Evolutionary conservation across 2,888 invertebrate species (phyloP), one percentile per base, ranked within the genome.

Genomic region (Pristionchus fissidentatus): DNA sequence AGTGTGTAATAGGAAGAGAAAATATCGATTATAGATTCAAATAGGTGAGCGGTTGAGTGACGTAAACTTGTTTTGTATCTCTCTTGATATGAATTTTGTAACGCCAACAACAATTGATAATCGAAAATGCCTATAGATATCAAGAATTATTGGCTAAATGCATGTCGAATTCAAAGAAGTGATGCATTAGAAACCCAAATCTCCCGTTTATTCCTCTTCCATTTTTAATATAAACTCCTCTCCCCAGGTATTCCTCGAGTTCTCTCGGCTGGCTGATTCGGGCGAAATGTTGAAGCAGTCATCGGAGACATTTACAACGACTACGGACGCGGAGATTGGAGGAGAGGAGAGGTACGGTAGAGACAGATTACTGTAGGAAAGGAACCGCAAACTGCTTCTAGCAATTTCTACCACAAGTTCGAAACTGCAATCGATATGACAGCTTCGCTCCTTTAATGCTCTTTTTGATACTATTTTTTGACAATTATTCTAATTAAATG

Each of bases 191-290:
- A 49, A 49, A 10, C 49, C 19, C 10, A 15, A 10, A 49, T 49
- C 10, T 49, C 49, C 60, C 26, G 60, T 49, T 49, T 49, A 49
- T 49, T n/a, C n/a, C n/a, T n/a, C n/a, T n/a, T n/a, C n/a, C n/a
- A n/a, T n/a, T 26, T 26, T 1, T 60, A n/a, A 22, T 29, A 26
- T 8, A 26, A 57, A 22, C 1, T 41, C 13, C 22, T 43, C 2
- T 75, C 2, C 80, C 8, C 66, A 87, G 87, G 89, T 88, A 32
- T 87, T 87, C 83, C 70, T 87, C 55, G 87, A 87, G 79, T 87
- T 87, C 82, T 87, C 87, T 0, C 84, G 85, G 35, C 49, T 49
- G 0, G 70, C 83, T 1, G 81, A 22, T 13, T 13, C 75, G 19
- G 22, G 32, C 5, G 75, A 75, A 4, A 70, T n/a, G 26, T n/a